phyloP scores from a whole-genome alignment of 2,888 invertebrate genomes.

The Helleia helle region DNA sequence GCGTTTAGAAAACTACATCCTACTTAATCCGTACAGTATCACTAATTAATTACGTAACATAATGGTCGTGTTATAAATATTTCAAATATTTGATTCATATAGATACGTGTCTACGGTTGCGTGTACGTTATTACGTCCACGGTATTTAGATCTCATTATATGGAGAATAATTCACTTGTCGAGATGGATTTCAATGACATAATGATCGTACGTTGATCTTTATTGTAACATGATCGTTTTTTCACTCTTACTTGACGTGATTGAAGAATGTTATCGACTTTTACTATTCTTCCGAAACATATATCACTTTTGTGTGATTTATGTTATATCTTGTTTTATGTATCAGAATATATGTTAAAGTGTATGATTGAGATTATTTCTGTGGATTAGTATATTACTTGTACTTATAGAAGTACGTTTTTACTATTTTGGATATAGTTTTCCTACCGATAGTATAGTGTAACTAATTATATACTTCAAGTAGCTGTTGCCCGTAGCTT shows the following conservation, averaged over 20 bases:
- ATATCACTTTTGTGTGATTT: no score
- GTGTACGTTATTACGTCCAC: conserved; percentile 13
- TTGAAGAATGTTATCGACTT: neutral
- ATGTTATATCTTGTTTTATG: no score
- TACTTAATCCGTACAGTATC: no score
- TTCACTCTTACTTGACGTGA: conserved; percentile 4
- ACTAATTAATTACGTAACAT: neutral
- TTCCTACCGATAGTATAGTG: no score
- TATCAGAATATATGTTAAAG: no score
- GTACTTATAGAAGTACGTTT: no score
- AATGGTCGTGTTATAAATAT: neutral
- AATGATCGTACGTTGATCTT: conserved; percentile 25
- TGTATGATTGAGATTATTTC: no score
- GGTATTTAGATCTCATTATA: conserved; percentile 16
- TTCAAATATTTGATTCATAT: neutral
- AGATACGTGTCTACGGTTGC: conserved; percentile 11
- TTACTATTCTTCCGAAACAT: conserved; percentile 1
- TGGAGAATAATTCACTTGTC: conserved; percentile 16
- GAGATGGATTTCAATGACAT: conserved; percentile 22
- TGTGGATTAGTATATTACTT: no score
- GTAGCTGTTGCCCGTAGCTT: no score
- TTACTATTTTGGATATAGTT: no score
- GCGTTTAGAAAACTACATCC: no score
- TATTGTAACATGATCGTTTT: conserved; percentile 11
- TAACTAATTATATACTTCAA: no score